Conservation (phyloP, 2,888 invertebrate genomes). For the Piscicola geometra region DNA sequence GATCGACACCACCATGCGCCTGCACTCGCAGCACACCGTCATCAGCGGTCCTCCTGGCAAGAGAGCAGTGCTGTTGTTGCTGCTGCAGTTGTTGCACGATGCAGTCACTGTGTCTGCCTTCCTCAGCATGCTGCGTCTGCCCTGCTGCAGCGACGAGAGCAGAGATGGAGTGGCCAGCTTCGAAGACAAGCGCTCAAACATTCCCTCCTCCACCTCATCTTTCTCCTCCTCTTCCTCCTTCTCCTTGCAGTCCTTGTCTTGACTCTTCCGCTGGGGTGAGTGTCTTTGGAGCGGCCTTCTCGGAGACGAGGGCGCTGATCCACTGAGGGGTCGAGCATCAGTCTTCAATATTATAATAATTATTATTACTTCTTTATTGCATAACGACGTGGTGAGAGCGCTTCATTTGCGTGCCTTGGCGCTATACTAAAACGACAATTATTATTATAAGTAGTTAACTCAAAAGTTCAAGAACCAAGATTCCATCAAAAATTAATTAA, state of each 20-base stretch:
- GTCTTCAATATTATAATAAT: too few relatives aligned
- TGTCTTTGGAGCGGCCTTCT: slow-evolving; percentile 44
- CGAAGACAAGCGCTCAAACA: background rate
- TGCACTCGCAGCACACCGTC: slow-evolving; percentile 89
- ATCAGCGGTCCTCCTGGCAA: slow-evolving; percentile 64
- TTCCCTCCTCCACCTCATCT: background rate
- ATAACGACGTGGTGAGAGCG: too few relatives aligned
- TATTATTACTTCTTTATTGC: too few relatives aligned
- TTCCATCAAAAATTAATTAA: background rate
- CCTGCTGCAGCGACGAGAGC: background rate
- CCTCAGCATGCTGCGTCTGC: background rate
- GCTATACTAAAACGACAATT: too few relatives aligned
- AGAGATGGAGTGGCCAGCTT: background rate
- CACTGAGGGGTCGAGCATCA: too few relatives aligned
- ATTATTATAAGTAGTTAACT: slow-evolving; percentile 5
- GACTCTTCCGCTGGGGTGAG: slow-evolving; percentile 46
- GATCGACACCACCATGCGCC: slow-evolving; percentile 86
- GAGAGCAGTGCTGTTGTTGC: slow-evolving; percentile 52
- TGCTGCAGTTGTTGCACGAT: slow-evolving; percentile 33
- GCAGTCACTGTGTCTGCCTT: slow-evolving; percentile 13
- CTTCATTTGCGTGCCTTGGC: too few relatives aligned
- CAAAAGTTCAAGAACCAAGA: background rate
- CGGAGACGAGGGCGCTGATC: slow-evolving; percentile 61
- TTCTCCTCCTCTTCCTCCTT: background rate
- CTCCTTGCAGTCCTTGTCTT: slow-evolving; percentile 1